Evolutionary conservation across 2,797 vertebrate species (phyloP).

Genomic region (Muraenolepis orangiensis): DNA sequence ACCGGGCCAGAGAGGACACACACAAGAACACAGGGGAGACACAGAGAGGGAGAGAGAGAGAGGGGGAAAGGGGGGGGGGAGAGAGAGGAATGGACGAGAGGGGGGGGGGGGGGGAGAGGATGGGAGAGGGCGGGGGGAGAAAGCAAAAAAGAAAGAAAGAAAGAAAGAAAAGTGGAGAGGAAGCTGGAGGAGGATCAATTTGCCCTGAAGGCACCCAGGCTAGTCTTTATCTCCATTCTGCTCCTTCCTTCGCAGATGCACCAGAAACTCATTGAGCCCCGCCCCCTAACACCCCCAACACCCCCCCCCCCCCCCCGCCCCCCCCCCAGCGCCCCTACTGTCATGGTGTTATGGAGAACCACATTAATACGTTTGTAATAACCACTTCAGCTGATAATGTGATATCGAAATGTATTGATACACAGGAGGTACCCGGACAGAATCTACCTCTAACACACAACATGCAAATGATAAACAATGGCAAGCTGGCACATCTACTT

Average conservation of each 20-base stretch:
- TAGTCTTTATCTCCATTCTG: conserved; percentile 57
- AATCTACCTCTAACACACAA: too few species aligned
- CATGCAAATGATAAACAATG: too few species aligned
- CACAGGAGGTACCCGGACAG: conserved; percentile 23
- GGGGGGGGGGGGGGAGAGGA: conserved; percentile 4
- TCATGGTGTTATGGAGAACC: conserved; percentile 63
- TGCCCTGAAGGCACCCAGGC: conserved; percentile 53
- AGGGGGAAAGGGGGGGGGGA: neutral
- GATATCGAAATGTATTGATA: conserved; percentile 58
- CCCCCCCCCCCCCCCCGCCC: conserved; percentile 18
- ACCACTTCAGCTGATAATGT: conserved; percentile 61
- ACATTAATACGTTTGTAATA: conserved; percentile 75
- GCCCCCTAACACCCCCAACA: neutral
- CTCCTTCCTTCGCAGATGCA: conserved; percentile 46
- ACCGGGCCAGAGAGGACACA: conserved; percentile 32
- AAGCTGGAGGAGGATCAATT: conserved; percentile 55
- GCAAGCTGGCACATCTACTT: too few species aligned
- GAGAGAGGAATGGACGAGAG: neutral
- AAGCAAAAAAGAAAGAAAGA: conserved; percentile 3
- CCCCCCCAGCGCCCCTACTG: conserved; percentile 46
- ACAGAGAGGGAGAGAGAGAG: neutral
- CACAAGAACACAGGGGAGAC: neutral
- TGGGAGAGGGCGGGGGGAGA: conserved; percentile 9
- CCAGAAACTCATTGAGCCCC: conserved; percentile 74
- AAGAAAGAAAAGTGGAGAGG: conserved; percentile 8